Base-by-base conservation (phyloP, 2,888 invertebrate species). In the Suillia variegata region DNA sequence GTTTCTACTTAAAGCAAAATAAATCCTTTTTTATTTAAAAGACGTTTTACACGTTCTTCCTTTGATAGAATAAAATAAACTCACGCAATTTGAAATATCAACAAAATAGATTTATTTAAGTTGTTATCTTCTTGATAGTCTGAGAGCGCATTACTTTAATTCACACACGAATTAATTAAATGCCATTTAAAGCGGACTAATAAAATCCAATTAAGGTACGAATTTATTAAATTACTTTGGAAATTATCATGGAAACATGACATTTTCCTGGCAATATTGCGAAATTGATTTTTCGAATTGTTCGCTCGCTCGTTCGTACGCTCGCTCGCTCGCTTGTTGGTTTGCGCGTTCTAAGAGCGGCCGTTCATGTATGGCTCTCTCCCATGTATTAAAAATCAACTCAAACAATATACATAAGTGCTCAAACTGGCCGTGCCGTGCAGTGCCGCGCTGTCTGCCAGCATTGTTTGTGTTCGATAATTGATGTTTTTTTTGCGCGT, bases 221-320 rank as follows among this genome's bases (percentile, higher is more conserved):
- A n/a, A n/a, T n/a, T n/a, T n/a, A 21, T 6, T 21, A n/a, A 48
- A 48, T 10, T 38, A n/a, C 10, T 38, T 56, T 61, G 61, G 58
- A 51, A 50, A 59, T 64, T 66, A 59, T 50, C 57, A 62, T 45
- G 47, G 22, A 59, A 64, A 61, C 61, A 61, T 24, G 2, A 22
- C 51, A 54, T 58, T 34, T 50, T 62, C 49, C 13, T 54, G 48
- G 71, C 70, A 68, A 72, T 63, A 68, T 76, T 77, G 75, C 70
- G 73, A 77, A 77, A 77, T 77, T 77, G 76, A 77, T 77, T 77
- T 77, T 77, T 77, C 75, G n/a, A 15, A 34, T 38, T 53, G 22
- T 42, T 45, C 38, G 47, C 31, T 33, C 47, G 17, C 54, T 45
- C 49, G 13, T 47, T 51, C 54, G 53, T 47, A 56, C 54, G 48